These are phyloP conservation scores for Halichoeres trimaculatus DNA, from an alignment of 2,113 vertebrate species.

Conservation along the genomic window DNA sequence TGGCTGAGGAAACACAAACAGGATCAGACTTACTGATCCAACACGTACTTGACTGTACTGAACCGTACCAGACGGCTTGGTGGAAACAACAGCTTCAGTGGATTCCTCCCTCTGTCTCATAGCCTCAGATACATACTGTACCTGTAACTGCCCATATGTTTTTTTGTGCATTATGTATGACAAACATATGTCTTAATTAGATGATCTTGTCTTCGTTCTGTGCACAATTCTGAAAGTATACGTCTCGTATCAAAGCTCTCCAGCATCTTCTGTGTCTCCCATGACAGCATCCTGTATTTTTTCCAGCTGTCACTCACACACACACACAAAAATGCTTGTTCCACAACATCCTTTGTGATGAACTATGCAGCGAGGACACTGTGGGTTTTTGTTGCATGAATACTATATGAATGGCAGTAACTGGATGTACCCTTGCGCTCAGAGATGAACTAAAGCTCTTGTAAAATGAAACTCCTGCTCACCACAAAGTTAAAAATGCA, in stretches of 20 bases:
- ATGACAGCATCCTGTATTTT: slow-evolving; percentile 5
- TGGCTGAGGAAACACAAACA: no score
- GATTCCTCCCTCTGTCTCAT: neutral
- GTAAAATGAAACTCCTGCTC: neutral
- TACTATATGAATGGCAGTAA: slow-evolving; percentile 7
- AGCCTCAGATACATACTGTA: neutral
- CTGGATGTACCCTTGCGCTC: slow-evolving; percentile 21
- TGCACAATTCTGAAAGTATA: slow-evolving; percentile 18
- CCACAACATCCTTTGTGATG: neutral
- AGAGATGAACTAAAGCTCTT: slow-evolving; percentile 21
- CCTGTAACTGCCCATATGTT: slow-evolving; percentile 9
- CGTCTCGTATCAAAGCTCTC: slow-evolving; percentile 17
- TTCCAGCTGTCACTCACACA: slow-evolving; percentile 24
- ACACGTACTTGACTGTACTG: no score
- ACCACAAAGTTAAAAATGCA: neutral
- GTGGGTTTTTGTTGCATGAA: slow-evolving; percentile 14
- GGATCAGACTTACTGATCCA: no score
- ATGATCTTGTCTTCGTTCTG: slow-evolving; percentile 34
- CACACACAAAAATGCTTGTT: slow-evolving; percentile 14
- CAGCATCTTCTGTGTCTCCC: neutral
- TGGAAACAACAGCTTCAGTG: no score
- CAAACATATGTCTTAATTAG: slow-evolving; percentile 45
- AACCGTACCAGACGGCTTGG: no score
- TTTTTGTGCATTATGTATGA: slow-evolving; percentile 14
- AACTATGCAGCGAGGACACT: slow-evolving; percentile 14